Evolutionary conservation across 2,888 invertebrate genomes (phyloP).

Genomic region (Hypomecis atomaria): DNA sequence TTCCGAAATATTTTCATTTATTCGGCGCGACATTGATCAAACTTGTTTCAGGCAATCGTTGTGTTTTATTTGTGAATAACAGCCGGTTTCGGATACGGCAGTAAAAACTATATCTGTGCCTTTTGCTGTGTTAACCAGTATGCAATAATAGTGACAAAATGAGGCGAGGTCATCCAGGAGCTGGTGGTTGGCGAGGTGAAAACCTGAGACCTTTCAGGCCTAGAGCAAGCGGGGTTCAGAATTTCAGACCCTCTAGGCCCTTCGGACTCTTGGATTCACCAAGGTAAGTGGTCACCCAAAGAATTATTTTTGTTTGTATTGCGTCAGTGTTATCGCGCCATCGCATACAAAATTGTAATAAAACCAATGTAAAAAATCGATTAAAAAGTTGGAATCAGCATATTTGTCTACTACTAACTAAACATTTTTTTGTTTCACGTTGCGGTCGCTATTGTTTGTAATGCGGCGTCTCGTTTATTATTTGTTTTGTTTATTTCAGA

Average conservation of each 20-base stretch:
- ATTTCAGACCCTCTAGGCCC: conserved; percentile 62
- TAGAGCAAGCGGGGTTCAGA: conserved; percentile 63
- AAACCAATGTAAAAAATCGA: conserved; percentile 4
- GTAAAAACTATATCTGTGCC: conserved; percentile 13
- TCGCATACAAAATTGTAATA: conserved; percentile 23
- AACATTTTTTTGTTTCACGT: neutral
- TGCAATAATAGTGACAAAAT: conserved; percentile 67
- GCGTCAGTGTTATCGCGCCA: conserved; percentile 61
- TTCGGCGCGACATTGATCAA: conserved; percentile 62
- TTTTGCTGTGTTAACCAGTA: conserved; percentile 48
- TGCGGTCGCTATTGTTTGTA: neutral
- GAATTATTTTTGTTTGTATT: conserved; percentile 37
- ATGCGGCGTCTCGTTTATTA: neutral
- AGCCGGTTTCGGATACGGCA: neutral
- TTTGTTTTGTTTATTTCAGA: conserved; percentile 55
- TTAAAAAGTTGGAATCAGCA: neutral
- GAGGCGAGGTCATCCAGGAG: conserved; percentile 79
- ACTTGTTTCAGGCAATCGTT: conserved; percentile 47
- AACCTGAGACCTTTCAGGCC: conserved; percentile 74
- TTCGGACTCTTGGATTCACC: conserved; percentile 56
- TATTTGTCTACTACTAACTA: conserved; percentile 11
- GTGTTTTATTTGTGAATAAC: conserved; percentile 5
- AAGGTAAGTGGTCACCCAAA: conserved; percentile 54
- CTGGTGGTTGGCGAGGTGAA: conserved; percentile 77
- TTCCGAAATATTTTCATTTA: conserved; percentile 55